Conservation (phyloP, 2,797 vertebrate species). For the Champsocephalus gunnari region DNA sequence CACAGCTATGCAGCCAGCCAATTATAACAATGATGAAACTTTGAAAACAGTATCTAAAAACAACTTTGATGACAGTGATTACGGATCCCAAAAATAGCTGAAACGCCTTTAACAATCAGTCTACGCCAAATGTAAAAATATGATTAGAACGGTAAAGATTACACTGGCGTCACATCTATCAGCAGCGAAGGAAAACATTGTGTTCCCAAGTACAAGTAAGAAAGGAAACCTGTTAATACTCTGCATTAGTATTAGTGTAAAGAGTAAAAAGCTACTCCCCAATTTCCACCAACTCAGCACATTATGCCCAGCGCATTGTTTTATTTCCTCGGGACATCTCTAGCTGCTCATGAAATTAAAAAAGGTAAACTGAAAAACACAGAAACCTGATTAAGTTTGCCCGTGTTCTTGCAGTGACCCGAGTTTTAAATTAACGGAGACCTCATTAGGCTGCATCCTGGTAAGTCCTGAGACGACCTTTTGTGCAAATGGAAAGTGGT, state of each 20-base stretch:
- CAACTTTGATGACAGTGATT: background rate
- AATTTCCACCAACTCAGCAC: background rate
- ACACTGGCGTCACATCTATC: background rate
- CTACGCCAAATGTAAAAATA: background rate
- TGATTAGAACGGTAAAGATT: background rate
- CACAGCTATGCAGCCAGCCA: background rate
- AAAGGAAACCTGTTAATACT: background rate
- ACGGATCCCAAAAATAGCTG: background rate
- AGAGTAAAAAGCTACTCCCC: background rate
- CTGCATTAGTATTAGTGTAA: background rate
- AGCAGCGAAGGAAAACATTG: background rate
- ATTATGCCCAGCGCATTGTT: constrained; percentile 16
- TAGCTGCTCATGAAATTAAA: constrained; percentile 11
- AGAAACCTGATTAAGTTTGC: constrained; percentile 19
- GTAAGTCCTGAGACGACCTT: constrained; percentile 35
- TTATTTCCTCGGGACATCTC: constrained; percentile 7
- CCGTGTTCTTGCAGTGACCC: constrained; percentile 27
- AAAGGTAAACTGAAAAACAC: constrained; percentile 4
- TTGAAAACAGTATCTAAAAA: background rate
- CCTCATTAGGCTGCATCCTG: constrained; percentile 38
- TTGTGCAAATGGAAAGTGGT: constrained; percentile 25
- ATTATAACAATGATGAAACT: background rate
- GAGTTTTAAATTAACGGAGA: constrained; percentile 45
- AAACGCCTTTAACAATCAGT: background rate
- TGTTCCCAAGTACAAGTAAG: background rate